Conservation (phyloP, 1,140 invertebrate species). For the Caenorhabditis elegans region WBcel235 BX284602.5:8025501-8026000, state of each 20-base stretch:
- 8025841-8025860: not conserved
- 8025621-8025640: conserved; percentile 22
- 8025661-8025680: conserved; percentile 46
- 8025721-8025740: conserved; percentile 13
- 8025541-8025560: conserved; percentile 26
- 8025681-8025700: conserved; percentile 55
- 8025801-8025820: not conserved
- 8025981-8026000: not conserved
- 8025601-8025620: conserved; percentile 36
- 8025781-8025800: conserved; percentile 33
- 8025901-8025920: conserved; percentile 31
- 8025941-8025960: not conserved
- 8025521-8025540: not conserved
- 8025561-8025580: conserved; percentile 35
- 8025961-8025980: not conserved
- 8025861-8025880: conserved; percentile 6
- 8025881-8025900: not conserved
- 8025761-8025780: conserved; percentile 52
- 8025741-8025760: conserved; percentile 43
- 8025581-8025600: conserved; percentile 5
- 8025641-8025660: conserved; percentile 43
- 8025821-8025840: not conserved
- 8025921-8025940: not conserved
- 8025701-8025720: conserved; percentile 54
- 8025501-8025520: not conserved